Base-by-base conservation (phyloP, 2,888 invertebrate genomes). In the Sinelater perroti region DNA sequence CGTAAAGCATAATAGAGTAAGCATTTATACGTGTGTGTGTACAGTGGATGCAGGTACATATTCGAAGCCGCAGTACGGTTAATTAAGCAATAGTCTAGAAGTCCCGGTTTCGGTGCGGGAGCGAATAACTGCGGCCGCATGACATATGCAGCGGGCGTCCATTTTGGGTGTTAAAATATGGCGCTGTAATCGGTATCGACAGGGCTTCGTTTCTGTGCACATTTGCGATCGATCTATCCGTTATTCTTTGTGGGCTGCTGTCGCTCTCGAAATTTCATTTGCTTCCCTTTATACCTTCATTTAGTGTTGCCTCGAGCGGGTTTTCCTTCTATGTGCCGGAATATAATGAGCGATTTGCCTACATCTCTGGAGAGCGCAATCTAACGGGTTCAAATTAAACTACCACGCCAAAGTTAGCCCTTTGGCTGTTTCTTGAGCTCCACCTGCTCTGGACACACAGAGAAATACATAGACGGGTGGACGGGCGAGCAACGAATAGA, bases 231-330 rank as follows among this genome's bases (percentile, higher is more conserved):
- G 47, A 46, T 46, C 55, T 18, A 28, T 36, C 24, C 45, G 18
- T 35, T 47, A 40, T 47, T 36, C 40, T 47, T 55, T 38, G 47
- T 47, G 21, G 17, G 50, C 13, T 35, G 30, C 42, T 31, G 26
- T 18, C 18, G 42, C 56, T 45, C 49, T 59, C 44, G 42, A 56
- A 62, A 56, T 57, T 60, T 60, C 60, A 60, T 62, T 62, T 60
- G 30, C 57, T 31, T 30, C 50, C 36, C 54, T 62, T 60, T 60
- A 58, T 58, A 55, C 51, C 35, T 44, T 47, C 35, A 58, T 63
- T 61, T 55, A 61, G 47, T 40, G 18, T 49, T 50, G 54, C 57
- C 55, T 46, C 33, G 38, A 51, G 49, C 44, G 31, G 18, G 13
- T 18, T 56, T 47, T 28, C 56, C 38, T 56, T 18, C 33, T 47